Conservation (phyloP, 2,888 invertebrate genomes). For the Scaptomyza cyrtandrae region DNA sequence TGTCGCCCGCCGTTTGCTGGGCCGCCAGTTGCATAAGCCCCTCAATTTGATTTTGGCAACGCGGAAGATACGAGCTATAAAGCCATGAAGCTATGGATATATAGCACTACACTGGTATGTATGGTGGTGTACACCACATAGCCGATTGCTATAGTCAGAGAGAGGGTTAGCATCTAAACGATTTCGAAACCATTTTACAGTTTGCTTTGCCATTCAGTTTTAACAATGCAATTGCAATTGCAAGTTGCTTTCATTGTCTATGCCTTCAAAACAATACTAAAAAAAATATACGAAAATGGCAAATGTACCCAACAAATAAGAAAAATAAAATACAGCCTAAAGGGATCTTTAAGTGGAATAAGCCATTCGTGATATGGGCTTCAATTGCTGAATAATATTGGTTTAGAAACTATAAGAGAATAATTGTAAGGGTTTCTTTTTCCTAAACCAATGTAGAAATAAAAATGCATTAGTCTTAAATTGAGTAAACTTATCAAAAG, state of each 20-base stretch:
- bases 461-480: too few relatives aligned
- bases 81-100: neutral
- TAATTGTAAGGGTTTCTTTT: too few relatives aligned
- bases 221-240: conserved; percentile 36
- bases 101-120: conserved; percentile 3
- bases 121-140: neutral
- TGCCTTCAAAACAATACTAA: conserved; percentile 21
- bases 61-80: conserved; percentile 59
- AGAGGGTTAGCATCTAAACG: conserved; percentile 48
- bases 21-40: conserved; percentile 62
- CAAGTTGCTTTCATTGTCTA: conserved; percentile 21
- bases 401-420: neutral
- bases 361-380: neutral
- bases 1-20: conserved; percentile 40
- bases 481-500: too few relatives aligned
- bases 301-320: neutral
- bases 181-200: conserved; percentile 48
- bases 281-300: conserved; percentile 7
- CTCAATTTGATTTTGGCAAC: conserved; percentile 70
- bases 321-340: neutral
- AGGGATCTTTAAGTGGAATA: conserved; percentile 7
- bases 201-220: conserved; percentile 26
- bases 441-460: too few relatives aligned
- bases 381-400: conserved; percentile 9
- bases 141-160: conserved; percentile 28